Conservation (phyloP, 1,140 invertebrate species). For the Drosophila ananassae region DNA sequence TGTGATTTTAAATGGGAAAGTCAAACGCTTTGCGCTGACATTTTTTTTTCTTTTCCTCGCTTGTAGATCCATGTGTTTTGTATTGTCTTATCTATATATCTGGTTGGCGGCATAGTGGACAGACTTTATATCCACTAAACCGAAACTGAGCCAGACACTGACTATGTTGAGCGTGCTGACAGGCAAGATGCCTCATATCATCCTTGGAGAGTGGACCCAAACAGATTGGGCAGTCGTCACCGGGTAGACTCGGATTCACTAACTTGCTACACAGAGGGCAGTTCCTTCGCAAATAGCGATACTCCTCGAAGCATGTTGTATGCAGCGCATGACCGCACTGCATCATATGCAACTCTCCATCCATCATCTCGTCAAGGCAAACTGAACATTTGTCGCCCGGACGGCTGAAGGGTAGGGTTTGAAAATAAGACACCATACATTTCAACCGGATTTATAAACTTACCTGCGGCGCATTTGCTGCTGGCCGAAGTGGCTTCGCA, state of each 20-base stretch:
- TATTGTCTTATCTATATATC: background rate
- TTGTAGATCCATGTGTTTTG: background rate
- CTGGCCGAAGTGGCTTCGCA: background rate
- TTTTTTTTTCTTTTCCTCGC: background rate
- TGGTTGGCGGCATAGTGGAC: constrained; percentile 35
- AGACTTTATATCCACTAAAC: background rate
- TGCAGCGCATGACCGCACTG: constrained; percentile 60
- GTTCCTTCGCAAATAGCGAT: background rate
- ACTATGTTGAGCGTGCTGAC: constrained; percentile 50
- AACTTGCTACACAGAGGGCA: constrained; percentile 41
- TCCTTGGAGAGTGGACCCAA: constrained; percentile 3
- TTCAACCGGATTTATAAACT: background rate
- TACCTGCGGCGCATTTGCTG: constrained; percentile 19
- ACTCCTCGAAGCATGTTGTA: constrained; percentile 26
- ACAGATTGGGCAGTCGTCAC: constrained; percentile 51
- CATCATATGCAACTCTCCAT: constrained; percentile 22
- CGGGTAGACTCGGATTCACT: constrained; percentile 12
- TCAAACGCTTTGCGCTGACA: background rate
- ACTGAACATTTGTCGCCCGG: constrained; percentile 45
- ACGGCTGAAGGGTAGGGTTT: constrained; percentile 16
- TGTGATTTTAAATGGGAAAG: background rate
- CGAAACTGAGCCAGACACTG: constrained; percentile 16
- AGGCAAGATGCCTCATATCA: constrained; percentile 28
- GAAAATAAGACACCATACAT: background rate
- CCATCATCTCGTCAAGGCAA: constrained; percentile 17